These are phyloP conservation scores for Phylloscopus whistleri DNA, from an alignment of 2,113 vertebrate species.

Conservation along the genomic window DNA sequence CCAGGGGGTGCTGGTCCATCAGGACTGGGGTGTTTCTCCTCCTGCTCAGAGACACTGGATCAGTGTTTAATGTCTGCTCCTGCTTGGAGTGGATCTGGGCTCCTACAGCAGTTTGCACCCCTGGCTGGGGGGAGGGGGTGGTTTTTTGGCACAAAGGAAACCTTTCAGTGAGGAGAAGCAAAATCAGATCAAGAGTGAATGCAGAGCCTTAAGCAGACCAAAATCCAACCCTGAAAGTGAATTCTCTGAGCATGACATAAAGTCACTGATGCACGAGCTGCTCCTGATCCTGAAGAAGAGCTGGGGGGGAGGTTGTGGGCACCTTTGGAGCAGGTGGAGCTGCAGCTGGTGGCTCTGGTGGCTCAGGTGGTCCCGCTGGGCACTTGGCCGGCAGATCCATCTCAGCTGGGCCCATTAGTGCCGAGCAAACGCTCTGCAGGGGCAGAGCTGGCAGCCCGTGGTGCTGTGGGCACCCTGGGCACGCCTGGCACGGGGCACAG, in stretches of 20 bases:
- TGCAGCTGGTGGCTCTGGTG: not conserved
- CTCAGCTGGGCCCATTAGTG: not conserved
- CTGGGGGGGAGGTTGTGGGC: not conserved
- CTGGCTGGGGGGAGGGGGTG: not conserved
- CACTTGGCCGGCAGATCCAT: rapidly evolving
- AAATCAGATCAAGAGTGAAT: not conserved
- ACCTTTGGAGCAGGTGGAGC: not conserved
- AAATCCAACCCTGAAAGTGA: not conserved
- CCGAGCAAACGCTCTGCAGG: not conserved
- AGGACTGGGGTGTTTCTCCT: not conserved
- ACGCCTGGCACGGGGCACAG: rapidly evolving
- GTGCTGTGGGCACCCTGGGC: not conserved
- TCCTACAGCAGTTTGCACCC: not conserved
- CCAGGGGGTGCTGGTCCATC: too few relatives aligned
- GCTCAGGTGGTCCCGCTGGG: not conserved
- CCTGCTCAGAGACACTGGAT: rapidly evolving
- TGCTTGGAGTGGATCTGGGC: not conserved
- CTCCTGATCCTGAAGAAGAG: not conserved
- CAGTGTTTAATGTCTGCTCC: not conserved
- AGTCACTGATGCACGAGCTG: not conserved
- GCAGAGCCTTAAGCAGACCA: not conserved
- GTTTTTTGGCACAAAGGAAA: not conserved
- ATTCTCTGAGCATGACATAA: not conserved
- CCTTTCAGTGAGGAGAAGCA: not conserved
- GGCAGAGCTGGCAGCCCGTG: not conserved